These are phyloP conservation scores for Drosophila lutescens DNA, from an alignment of 2,888 invertebrate species.

Conservation along the genomic window DNA sequence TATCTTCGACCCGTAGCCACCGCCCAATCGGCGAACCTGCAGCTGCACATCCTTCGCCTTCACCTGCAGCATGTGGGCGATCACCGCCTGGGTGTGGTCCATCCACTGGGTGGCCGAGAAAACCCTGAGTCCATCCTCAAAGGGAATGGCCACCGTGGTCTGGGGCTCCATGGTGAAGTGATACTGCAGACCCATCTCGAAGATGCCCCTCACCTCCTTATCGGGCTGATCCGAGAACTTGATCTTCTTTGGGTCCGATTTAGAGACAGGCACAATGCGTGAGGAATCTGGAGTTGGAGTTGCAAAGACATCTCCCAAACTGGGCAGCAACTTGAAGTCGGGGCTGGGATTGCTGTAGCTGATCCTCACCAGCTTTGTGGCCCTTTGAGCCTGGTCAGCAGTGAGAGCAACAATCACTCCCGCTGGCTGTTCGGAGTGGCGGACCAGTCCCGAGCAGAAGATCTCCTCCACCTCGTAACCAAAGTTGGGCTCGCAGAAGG, in stretches of 20 bases:
- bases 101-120: slow-evolving; percentile 88
- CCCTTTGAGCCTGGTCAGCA: slow-evolving; percentile 86
- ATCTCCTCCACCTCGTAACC: slow-evolving; percentile 83
- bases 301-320: slow-evolving; percentile 85
- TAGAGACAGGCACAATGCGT: slow-evolving; percentile 60
- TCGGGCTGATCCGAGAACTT: slow-evolving; percentile 49
- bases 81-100: slow-evolving; percentile 86
- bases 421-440: slow-evolving; percentile 90
- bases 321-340: slow-evolving; percentile 75
- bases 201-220: slow-evolving; percentile 84
- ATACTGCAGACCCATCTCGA: slow-evolving; percentile 87
- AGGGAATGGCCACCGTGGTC: slow-evolving; percentile 87
- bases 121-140: slow-evolving; percentile 90
- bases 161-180: slow-evolving; percentile 92
- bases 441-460: slow-evolving; percentile 68
- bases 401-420: slow-evolving; percentile 89
- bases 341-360: slow-evolving; percentile 82
- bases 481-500: slow-evolving; percentile 85
- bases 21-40: slow-evolving; percentile 88
- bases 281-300: slow-evolving; percentile 52
- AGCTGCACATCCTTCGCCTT: slow-evolving; percentile 89
- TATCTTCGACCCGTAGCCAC: slow-evolving; percentile 92
- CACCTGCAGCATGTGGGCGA: slow-evolving; percentile 86
- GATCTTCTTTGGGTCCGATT: slow-evolving; percentile 47
- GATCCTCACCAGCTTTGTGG: slow-evolving; percentile 86